Evolutionary conservation across 2,888 invertebrate species (phyloP), one percentile per base, ranked within the genome.

Genomic region (Rambutsinella grinnellia): DNA sequence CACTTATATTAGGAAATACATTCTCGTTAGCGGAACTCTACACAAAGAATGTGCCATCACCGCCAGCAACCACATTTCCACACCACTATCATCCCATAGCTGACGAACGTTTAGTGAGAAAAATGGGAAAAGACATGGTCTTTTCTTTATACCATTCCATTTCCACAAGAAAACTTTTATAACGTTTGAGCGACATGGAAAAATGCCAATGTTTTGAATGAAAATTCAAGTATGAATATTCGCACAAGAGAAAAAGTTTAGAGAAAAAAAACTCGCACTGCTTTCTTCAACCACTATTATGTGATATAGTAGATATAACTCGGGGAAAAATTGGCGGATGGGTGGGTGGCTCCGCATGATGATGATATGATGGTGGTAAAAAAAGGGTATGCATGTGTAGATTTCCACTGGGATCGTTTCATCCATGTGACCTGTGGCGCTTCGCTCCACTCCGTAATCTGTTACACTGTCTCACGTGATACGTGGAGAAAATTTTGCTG

Each of bases 341-440:
- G 36, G 36, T 36, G 36, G 36, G 5, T 5, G 36, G 36, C 13
- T 5, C 5, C 6, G 36, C 5, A 36, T 36, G 36, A 13, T 36
- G 36, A 36, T 8, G 13, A 13, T 36, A 13, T 36, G 36, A 8
- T 5, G n/a, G n/a, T n/a, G n/a, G n/a, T n/a, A n/a, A n/a, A n/a
- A n/a, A n/a, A 36, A 8, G 36, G 5, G 36, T 36, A 13, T 36
- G 36, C 13, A 13, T 36, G 36, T 27, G 60, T 28, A 60, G 46
- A 27, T 68, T 63, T 36, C 67, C 53, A 63, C 53, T 57, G 67
- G 66, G 62, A 74, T 74, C 74, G 53, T 67, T 70, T 62, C 70
- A 70, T 61, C 54, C 75, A 57, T 69, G 76, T 76, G 76, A 76
- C 76, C 76, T 76, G 76, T 76, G 69, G 76, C 76, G 63, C 69